Evolutionary conservation across 2,113 vertebrate genomes (phyloP).

Genomic region (Menura novaehollandiae): DNA sequence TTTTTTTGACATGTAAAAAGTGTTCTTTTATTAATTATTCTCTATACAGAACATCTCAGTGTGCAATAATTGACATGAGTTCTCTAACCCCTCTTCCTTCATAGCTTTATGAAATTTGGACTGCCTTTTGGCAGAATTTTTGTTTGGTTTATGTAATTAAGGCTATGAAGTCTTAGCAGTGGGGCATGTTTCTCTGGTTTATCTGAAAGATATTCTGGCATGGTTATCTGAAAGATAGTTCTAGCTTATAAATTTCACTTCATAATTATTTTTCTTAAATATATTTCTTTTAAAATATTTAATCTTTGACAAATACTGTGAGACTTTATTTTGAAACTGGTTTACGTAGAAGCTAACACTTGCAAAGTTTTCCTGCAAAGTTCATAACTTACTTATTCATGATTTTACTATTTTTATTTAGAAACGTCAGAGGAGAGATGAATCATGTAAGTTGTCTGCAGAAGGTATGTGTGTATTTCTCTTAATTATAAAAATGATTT

Average conservation of each 20-base stretch:
- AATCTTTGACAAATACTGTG: not conserved
- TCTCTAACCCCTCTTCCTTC: not conserved
- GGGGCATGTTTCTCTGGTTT: not conserved
- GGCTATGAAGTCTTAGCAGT: not conserved
- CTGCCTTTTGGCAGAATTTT: not conserved
- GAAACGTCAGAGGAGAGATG: slow-evolving; percentile 84
- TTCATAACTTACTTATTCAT: not conserved
- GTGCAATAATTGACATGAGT: not conserved
- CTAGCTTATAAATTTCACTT: not conserved
- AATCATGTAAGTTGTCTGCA: slow-evolving; percentile 76
- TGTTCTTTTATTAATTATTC: not conserved
- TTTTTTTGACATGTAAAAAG: not conserved
- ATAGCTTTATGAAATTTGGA: not conserved
- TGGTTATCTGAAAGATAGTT: no score
- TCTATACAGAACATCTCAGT: not conserved
- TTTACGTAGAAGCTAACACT: not conserved
- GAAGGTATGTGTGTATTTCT: slow-evolving; percentile 72
- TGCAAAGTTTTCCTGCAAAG: not conserved
- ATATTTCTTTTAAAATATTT: not conserved
- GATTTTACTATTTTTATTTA: slow-evolving; percentile 64
- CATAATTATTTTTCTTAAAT: not conserved
- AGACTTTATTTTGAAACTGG: not conserved
- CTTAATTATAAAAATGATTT: not conserved
- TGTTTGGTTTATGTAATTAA: not conserved
- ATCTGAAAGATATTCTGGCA: no score